Evolutionary conservation across 2,888 invertebrate genomes (phyloP).

Genomic region (Xestobium rufovillosum): DNA sequence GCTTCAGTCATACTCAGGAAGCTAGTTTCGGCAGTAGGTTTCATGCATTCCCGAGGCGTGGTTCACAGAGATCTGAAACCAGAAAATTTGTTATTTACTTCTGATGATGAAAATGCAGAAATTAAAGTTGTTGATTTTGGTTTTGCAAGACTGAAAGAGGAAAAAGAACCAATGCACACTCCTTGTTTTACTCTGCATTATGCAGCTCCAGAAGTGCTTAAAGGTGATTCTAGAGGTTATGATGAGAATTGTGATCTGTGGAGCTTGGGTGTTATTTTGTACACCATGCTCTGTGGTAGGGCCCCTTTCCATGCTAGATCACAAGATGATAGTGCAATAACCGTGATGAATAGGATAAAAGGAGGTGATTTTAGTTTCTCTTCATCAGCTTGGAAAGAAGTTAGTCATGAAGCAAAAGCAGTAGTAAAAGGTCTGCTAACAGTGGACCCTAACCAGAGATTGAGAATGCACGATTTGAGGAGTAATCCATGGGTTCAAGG

Average conservation of each 20-base stretch:
- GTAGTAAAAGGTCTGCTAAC: conserved; percentile 69
- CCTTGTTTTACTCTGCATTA: conserved; percentile 93
- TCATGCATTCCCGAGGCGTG: conserved; percentile 76
- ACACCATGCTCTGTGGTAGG: conserved; percentile 67
- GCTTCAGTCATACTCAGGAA: conserved; percentile 77
- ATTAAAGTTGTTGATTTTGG: conserved; percentile 96
- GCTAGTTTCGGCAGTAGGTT: conserved; percentile 73
- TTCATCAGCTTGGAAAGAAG: conserved; percentile 59
- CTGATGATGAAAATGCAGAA: conserved; percentile 44
- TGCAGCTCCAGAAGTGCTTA: conserved; percentile 90
- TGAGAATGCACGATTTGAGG: conserved; percentile 60
- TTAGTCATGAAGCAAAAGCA: conserved; percentile 68
- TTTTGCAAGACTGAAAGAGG: conserved; percentile 73
- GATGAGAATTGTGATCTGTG: conserved; percentile 92
- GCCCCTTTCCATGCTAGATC: conserved; percentile 75
- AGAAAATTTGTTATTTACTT: conserved; percentile 69
- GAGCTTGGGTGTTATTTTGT: conserved; percentile 88
- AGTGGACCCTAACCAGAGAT: conserved; percentile 65
- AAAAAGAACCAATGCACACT: conserved; percentile 58
- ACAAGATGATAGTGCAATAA: conserved; percentile 63
- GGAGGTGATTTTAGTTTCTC: conserved; percentile 72
- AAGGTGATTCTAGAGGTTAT: conserved; percentile 60
- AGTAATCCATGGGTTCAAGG: conserved; percentile 60
- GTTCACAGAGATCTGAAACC: conserved; percentile 94
- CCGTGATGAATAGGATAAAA: conserved; percentile 73